Conservation (phyloP, 1,140 invertebrate genomes). For the Ceratoteleas bidentatus region DNA sequence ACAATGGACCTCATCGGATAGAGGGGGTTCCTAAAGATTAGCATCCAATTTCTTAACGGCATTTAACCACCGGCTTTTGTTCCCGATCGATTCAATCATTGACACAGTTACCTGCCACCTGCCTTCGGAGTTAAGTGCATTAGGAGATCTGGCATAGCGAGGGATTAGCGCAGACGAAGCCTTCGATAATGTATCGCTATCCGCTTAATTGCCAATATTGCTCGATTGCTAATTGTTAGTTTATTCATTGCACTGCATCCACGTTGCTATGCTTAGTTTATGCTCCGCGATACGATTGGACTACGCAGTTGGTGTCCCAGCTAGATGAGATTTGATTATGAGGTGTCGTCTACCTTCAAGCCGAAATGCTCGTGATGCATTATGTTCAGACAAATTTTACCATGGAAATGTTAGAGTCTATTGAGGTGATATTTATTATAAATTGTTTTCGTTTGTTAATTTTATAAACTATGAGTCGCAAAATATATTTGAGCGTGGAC, state of each 20-base stretch:
- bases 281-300: constrained; percentile 32
- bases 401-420: no score
- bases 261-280: constrained; percentile 22
- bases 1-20: constrained; percentile 16
- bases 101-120: constrained; percentile 58
- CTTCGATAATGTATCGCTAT: constrained; percentile 55
- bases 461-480: no score
- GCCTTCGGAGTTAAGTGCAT: constrained; percentile 55
- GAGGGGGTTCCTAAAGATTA: constrained; percentile 31
- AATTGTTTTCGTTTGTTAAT: no score
- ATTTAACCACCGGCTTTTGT: constrained; percentile 31
- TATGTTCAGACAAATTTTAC: not conserved
- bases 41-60: constrained; percentile 35
- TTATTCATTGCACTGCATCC: constrained; percentile 39
- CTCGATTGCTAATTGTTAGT: constrained; percentile 54
- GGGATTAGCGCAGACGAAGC: constrained; percentile 46
- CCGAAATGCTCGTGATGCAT: not conserved
- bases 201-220: constrained; percentile 48
- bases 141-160: constrained; percentile 42
- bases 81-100: constrained; percentile 52
- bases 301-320: not conserved
- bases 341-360: constrained; percentile 1
- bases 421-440: no score
- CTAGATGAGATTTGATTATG: constrained; percentile 23
- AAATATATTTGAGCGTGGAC: no score